phyloP scores from a whole-genome alignment of 2,797 vertebrate genomes.

The Cossypha dichroa region DNA sequence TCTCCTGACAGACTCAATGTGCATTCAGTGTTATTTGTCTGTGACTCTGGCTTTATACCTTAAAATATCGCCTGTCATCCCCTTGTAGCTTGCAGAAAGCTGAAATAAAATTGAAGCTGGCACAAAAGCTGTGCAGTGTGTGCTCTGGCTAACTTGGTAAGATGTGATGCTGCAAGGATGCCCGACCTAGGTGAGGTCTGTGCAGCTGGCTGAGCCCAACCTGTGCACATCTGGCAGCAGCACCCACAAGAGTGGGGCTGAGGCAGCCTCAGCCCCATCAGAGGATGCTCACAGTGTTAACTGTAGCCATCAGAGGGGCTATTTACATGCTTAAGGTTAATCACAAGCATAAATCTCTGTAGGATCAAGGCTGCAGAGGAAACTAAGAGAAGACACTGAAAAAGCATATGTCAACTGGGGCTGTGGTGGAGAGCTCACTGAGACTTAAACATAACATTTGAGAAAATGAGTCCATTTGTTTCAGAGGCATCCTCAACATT shows the following conservation, averaged over 20 bases:
- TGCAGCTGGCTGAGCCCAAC: background rate
- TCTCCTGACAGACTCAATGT: conserved; percentile 38
- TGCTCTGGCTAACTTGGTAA: background rate
- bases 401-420: background rate
- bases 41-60: conserved; percentile 43
- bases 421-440: background rate
- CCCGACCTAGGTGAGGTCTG: background rate
- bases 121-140: background rate
- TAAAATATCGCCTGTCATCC: conserved; percentile 50
- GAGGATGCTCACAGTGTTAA: background rate
- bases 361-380: conserved; percentile 21
- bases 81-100: background rate
- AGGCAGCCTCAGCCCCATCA: background rate
- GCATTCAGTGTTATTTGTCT: conserved; percentile 10
- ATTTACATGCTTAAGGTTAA: conserved; percentile 21
- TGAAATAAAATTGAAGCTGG: conserved; percentile 37
- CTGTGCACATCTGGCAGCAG: background rate
- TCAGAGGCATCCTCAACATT: conserved; percentile 2
- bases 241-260: rapidly evolving
- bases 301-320: background rate
- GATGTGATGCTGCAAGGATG: background rate
- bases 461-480: conserved; percentile 47
- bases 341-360: background rate
- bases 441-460: conserved; percentile 44
- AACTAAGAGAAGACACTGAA: background rate